Base-by-base conservation (phyloP, 2,797 vertebrate genomes). In the Octomys mimax region DNA sequence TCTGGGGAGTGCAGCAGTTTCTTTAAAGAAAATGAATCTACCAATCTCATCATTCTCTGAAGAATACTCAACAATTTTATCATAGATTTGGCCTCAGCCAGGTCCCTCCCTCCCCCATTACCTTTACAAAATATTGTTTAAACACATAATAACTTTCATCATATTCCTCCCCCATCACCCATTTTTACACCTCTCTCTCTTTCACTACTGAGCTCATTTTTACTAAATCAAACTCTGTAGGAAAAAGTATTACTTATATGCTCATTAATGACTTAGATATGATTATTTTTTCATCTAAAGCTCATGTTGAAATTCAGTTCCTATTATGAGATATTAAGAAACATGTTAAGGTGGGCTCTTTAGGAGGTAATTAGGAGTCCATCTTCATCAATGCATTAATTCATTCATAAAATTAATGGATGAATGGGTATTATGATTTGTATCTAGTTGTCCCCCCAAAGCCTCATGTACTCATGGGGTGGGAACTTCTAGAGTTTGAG, bases 1-100 rank as follows among this genome's bases (percentile, higher is more conserved):
- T 28, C 46, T 46, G 6, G 13, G 0, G 5, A 4, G 8, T 21
- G 78, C 90, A 85, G 59, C 26, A 16, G 6, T 68, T 87, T 84
- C 70, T 89, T 83, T 89, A 52, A 54, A 22, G 77, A 52, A 77
- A 91, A 95, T 89, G 73, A 68, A 92, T 95, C n/a, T 80, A 24
- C 24, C 33, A 49, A 83, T 52, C 54, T 24, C 26, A 71, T 31
- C 59, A 91, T 12, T 33, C 46, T 19, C 59, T 91, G 24, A 87
- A 82, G 22, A 95, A 95, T 61, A 68, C 52, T 36, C 68, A 94
- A 78, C 26, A 82, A 80, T 86, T 93, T 89, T 68, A 31, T 89
- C 80, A 31, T 11, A 57, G 54, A 42, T 82, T 92, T 86, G 87
- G n/a, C 59, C 95, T 96, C 42, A 39, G 8, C 94, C 49, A 61